A percentile compares a stretch with the other conserved stretches of the same genome.
Evolutionary conservation across 2,888 invertebrate species (phyloP).

Genomic region (Leptinotarsa peninsularis): DNA sequence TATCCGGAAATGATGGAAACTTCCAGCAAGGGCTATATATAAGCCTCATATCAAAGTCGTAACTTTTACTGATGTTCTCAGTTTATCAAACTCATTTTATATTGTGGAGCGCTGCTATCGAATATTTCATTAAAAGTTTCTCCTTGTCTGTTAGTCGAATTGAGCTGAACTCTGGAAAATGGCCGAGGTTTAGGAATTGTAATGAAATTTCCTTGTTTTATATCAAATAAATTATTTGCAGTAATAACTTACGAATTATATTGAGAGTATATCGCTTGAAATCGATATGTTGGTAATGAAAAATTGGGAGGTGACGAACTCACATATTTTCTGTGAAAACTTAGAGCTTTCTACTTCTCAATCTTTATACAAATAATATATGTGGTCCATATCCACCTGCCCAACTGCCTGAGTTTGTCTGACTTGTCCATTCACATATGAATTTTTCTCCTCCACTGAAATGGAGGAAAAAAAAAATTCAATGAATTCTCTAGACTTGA

Average conservation of each 20-base stretch:
- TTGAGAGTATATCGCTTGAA: too few species aligned
- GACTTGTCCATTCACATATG: too few species aligned
- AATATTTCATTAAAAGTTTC: constrained; percentile 28
- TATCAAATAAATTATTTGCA: background rate
- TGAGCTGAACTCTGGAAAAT: constrained; percentile 13
- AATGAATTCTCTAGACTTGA: too few species aligned
- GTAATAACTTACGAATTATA: background rate
- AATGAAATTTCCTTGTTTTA: background rate
- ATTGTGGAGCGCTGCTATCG: constrained; percentile 19
- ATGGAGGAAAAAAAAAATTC: too few species aligned
- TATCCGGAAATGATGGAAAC: constrained; percentile 25
- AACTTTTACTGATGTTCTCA: constrained; percentile 35
- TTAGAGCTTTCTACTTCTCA: too few species aligned
- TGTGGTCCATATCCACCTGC: too few species aligned
- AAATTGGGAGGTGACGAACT: background rate
- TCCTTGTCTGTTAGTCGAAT: constrained; percentile 9
- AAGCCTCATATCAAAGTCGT: constrained; percentile 33
- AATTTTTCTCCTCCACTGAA: too few species aligned
- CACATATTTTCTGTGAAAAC: too few species aligned
- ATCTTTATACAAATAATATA: too few species aligned
- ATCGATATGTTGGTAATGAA: background rate
- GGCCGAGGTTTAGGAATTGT: background rate
- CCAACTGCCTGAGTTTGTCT: too few species aligned
- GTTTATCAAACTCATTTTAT: constrained; percentile 42
- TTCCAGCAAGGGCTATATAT: constrained; percentile 21